Base-by-base conservation (phyloP, 2,888 invertebrate species). In the Parnassius mnemosyne region DNA sequence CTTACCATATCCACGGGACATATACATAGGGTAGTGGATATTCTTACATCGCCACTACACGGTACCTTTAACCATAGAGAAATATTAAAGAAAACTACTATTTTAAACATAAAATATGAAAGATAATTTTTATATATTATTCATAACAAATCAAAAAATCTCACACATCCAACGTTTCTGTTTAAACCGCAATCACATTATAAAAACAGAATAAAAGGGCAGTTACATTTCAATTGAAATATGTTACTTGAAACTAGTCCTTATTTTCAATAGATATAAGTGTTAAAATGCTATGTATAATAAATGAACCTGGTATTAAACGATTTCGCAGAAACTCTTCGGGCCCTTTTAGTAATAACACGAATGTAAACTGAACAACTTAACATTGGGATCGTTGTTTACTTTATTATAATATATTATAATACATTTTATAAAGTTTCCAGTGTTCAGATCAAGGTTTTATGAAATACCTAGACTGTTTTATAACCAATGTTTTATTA, bases 291-390 rank as follows among this genome's bases (percentile, higher is more conserved):
- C 7, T 20, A 34, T 51, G 12, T 2, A 44, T 3, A 10, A 13
- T 56, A 44, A 11, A 25, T 50, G 25, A 3, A 5, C 34, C 34
- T 34, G 34, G 7, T 34, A 34, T 34, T 54, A 44, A 55, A 46
- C 25, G 67, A 73, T 71, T 78, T 76, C 68, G 73, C 75, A 67
- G 70, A 68, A 75, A 70, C 72, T 71, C 73, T 77, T 75, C 66
- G 75, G 73, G 69, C 73, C 71, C 70, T 74, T 34, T 74, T 77
- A 75, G 68, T 75, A 76, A 76, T 77, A 63, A 65, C 61, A 55
- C 54, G 44, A 63, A 63, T 59, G 59, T 59, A 59, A 59, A 63
- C 58, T 51, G 55, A 55, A 55, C 50, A 54, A 47, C 52, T 63
- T 49, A 44, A 58, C 50, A 41, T 13, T 25, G 50, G 41, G 43